Base-by-base conservation (phyloP, 35 echinoderm and acorn worm genomes). In the Apostichopus japonicus region DNA sequence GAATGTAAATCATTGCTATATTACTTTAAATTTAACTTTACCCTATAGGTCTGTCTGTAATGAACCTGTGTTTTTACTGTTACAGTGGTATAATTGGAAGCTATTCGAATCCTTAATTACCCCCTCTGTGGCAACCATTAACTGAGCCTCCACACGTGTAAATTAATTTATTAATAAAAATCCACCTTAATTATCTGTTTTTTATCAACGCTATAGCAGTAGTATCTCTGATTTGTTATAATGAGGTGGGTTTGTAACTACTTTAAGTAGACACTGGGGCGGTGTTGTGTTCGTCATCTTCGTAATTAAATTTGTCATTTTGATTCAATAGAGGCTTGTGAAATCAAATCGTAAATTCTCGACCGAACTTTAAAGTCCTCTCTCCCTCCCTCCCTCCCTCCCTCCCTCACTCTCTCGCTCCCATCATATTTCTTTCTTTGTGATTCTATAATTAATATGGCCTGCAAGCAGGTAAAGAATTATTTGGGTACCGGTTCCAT, bases 121-220 rank as follows among this genome's bases (percentile, higher is more conserved):
- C 22, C 5, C 22, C 22, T 7, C 17, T 7, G 17, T 19, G 21
- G 71, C 16, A 75, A 7, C 71, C 71, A 75, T 75, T 75, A 67
- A 21, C 71, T 21, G 71, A n/a, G 71, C 71, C 17, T 7, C 71
- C 15, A 75, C 71, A 7, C n/a, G 71, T 61, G 13, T 7, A 75
- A 15, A 75, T 75, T 75, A 75, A 19, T 75, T 75, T 75, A 75
- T 75, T 75, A 75, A 75, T 75, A 75, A 75, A 75, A 75, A 75
- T 75, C 71, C 71, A 21, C 71, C 71, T 19, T 75, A 75, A 75
- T 75, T 75, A 75, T 75, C 71, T 75, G 71, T 75, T 75, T 75
- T 19, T 75, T n/a, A 75, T 75, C 71, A 75, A 75, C 11, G 14
- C 71, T n/a, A 44, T 44, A 75, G 17, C 71, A n/a, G 16, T 19